Conservation (phyloP, 1,140 invertebrate species). For the Macrocentrus cingulum region DNA sequence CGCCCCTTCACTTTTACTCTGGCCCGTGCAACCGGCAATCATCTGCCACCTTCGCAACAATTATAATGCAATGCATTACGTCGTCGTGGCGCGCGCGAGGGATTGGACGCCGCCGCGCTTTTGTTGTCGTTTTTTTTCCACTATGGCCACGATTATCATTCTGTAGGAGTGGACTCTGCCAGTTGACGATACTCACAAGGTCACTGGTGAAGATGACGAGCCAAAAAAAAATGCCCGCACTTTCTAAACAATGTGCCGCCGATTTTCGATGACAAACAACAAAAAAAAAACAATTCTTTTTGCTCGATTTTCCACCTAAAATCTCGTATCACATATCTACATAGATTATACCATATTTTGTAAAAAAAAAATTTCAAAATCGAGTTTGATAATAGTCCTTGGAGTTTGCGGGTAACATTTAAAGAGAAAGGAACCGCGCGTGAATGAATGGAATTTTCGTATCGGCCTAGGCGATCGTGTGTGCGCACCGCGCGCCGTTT, state of each 20-base stretch:
- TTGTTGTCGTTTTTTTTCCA: background rate
- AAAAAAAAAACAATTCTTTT: slow-evolving; percentile 4
- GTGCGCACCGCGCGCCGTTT: too few species aligned
- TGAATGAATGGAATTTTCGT: slow-evolving; percentile 34
- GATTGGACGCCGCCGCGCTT: background rate
- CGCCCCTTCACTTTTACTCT: slow-evolving; percentile 42
- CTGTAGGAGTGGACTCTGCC: background rate
- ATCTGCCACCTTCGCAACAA: slow-evolving; percentile 16
- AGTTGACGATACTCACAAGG: slow-evolving; percentile 16
- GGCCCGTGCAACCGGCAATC: slow-evolving; percentile 15
- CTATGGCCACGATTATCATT: too few species aligned
- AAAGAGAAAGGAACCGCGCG: slow-evolving; percentile 32
- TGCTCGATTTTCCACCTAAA: slow-evolving; percentile 13
- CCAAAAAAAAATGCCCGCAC: slow-evolving; percentile 24
- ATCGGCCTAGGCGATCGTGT: slow-evolving; percentile 23
- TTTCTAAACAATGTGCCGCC: too few species aligned
- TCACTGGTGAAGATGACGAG: slow-evolving; percentile 14
- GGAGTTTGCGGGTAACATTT: slow-evolving; percentile 18
- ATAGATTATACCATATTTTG: too few species aligned
- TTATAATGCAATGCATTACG: slow-evolving; percentile 20
- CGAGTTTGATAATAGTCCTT: too few species aligned
- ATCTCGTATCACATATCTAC: too few species aligned
- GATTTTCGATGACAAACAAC: too few species aligned
- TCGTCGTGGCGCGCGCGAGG: slow-evolving; percentile 2
- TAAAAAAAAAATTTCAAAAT: too few species aligned